phyloP scores from a whole-genome alignment of 2,113 vertebrate genomes.

The Catagonus wagneri region DNA sequence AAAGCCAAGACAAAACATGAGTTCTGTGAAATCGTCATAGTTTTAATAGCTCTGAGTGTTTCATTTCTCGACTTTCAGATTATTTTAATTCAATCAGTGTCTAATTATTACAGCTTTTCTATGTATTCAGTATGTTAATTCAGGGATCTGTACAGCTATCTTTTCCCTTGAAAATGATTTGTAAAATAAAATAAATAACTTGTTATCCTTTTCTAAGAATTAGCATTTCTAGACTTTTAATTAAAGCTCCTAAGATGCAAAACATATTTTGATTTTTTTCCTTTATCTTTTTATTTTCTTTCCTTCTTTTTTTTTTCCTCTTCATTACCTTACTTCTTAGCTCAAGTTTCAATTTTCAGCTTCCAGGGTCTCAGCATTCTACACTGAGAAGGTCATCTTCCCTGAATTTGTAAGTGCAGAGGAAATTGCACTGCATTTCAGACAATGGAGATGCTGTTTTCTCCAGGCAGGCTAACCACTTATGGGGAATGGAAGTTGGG shows the following conservation, averaged over 20 bases:
- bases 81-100: neutral
- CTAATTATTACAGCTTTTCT: neutral
- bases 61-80: neutral
- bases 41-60: neutral
- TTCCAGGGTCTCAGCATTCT: neutral
- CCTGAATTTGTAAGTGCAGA: neutral
- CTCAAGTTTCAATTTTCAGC: neutral
- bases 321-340: neutral
- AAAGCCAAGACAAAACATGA: neutral
- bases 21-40: neutral
- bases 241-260: neutral
- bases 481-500: neutral
- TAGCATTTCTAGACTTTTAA: neutral
- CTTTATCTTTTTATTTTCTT: neutral
- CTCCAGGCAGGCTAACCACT: neutral
- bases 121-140: neutral
- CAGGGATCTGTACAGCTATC: neutral
- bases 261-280: neutral
- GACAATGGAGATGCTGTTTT: neutral
- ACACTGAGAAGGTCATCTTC: neutral
- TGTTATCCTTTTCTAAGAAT: neutral
- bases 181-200: too few relatives aligned
- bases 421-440: accelerated
- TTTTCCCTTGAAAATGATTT: neutral
- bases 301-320: neutral